phyloP scores from a whole-genome alignment of 2,888 invertebrate genomes.

The Leucophenga montana region DNA sequence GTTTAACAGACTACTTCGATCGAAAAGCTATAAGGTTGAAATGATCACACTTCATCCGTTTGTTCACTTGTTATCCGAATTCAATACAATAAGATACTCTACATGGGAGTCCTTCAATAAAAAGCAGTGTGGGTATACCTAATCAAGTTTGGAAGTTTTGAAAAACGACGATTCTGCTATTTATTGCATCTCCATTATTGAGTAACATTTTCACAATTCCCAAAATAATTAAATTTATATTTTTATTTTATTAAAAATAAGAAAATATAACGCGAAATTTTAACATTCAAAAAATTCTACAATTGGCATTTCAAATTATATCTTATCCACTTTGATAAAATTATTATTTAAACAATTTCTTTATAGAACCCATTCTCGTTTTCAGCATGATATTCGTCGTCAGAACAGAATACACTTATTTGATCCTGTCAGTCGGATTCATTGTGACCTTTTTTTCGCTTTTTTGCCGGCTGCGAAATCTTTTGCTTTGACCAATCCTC shows the following conservation, averaged over 20 bases:
- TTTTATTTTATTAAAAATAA: constrained; percentile 69
- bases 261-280: constrained; percentile 70
- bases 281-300: constrained; percentile 68
- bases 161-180: too few relatives aligned
- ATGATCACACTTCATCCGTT: too few relatives aligned
- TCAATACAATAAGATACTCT: too few relatives aligned
- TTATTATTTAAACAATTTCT: constrained; percentile 58
- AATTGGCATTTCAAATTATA: constrained; percentile 59
- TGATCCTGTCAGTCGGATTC: constrained; percentile 90
- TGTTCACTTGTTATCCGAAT: too few relatives aligned
- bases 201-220: too few relatives aligned
- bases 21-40: too few relatives aligned
- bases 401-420: constrained; percentile 49
- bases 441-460: constrained; percentile 89
- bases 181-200: too few relatives aligned
- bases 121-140: too few relatives aligned
- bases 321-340: constrained; percentile 49
- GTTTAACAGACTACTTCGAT: too few relatives aligned
- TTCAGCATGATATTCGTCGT: constrained; percentile 53
- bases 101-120: too few relatives aligned
- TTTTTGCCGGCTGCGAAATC: constrained; percentile 84
- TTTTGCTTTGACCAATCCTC: constrained; percentile 93
- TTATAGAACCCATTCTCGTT: constrained; percentile 59
- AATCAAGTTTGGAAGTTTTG: too few relatives aligned
- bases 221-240: constrained; percentile 38